These are phyloP conservation scores for Phyllotreta cruciferae DNA, from an alignment of 2,888 invertebrate species.

Conservation along the genomic window DNA sequence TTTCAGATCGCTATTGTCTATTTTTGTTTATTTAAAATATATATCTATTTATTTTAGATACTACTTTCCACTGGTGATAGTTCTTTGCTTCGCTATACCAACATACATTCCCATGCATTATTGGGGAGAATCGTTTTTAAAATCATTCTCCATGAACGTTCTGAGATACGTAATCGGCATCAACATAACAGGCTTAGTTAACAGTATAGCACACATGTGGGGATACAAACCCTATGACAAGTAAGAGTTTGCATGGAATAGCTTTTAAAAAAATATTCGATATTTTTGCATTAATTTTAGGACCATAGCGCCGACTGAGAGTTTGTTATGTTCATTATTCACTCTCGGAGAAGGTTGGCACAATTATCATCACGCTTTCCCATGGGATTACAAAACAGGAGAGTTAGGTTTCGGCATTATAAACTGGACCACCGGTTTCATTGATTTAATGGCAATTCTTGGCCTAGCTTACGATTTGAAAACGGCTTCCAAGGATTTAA, in stretches of 20 bases:
- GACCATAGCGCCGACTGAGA: slow-evolving; percentile 76
- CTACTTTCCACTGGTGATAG: not conserved
- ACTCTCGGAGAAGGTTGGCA: slow-evolving; percentile 87
- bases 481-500: slow-evolving; percentile 65
- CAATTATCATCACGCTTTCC: slow-evolving; percentile 82
- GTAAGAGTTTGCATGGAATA: slow-evolving; percentile 53
- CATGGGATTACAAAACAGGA: slow-evolving; percentile 65
- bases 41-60: slow-evolving; percentile 1
- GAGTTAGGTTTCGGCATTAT: slow-evolving; percentile 56
- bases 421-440: slow-evolving; percentile 81
- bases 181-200: slow-evolving; percentile 87
- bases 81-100: slow-evolving; percentile 76
- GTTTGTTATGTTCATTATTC: slow-evolving; percentile 72
- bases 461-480: slow-evolving; percentile 86
- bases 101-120: slow-evolving; percentile 74
- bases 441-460: slow-evolving; percentile 78
- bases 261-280: not conserved
- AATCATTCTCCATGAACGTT: slow-evolving; percentile 74
- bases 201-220: slow-evolving; percentile 86
- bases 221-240: slow-evolving; percentile 80
- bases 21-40: not conserved
- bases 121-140: slow-evolving; percentile 77
- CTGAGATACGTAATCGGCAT: slow-evolving; percentile 80
- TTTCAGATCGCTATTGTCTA: no score
- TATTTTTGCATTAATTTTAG: slow-evolving; percentile 58